Base-by-base conservation (phyloP, 2,888 invertebrate genomes). In the Xestia c-nigrum region DNA sequence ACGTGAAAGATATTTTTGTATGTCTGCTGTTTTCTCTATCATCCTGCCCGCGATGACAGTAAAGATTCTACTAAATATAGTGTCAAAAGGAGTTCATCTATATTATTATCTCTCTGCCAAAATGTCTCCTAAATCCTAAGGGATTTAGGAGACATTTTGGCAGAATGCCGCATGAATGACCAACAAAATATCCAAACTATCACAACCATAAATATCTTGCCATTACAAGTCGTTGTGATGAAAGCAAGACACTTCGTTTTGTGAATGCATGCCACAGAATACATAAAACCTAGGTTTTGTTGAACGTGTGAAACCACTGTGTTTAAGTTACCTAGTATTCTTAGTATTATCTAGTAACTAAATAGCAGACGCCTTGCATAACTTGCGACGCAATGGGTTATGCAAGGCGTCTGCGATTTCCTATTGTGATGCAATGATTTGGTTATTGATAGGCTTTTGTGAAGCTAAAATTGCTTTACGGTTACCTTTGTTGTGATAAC, bases 381-480 rank as follows among this genome's bases (percentile, higher is more conserved):
- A 57, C 24, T 67, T 71, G 67, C 59, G 19, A 69, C 70, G 87
- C 74, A 74, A 73, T 67, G 43, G 50, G 70, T 85, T 83, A 81
- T 78, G 80, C 68, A 84, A 84, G 65, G 40, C 19, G 19, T 52
- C 61, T 65, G 66, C 31, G 61, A 55, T 64, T 80, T 69, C 71
- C 82, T 72, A 75, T 84, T 78, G 85, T 88, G 69, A 76, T 67
- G 76, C 24, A 87, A 82, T 12, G 12, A 59, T 67, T 72, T 55
- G 69, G 52, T 63, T 71, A 75, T 65, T 59, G 31, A 19, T 59
- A 31, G 21, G 12, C 14, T 40, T 59, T 52, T 55, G 47, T 6
- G 43, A 14, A 31, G 19, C 31, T 31, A n/a, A 57, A 47, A 67
- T 80, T 46, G 21, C 31, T 7, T 74, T 57, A 43, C 57, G 5